Percentiles rank a stretch among this genome's conserved stretches.
Conservation (phyloP, 2,113 vertebrate genomes). For the Sinocyclocheilus rhinocerous region DNA sequence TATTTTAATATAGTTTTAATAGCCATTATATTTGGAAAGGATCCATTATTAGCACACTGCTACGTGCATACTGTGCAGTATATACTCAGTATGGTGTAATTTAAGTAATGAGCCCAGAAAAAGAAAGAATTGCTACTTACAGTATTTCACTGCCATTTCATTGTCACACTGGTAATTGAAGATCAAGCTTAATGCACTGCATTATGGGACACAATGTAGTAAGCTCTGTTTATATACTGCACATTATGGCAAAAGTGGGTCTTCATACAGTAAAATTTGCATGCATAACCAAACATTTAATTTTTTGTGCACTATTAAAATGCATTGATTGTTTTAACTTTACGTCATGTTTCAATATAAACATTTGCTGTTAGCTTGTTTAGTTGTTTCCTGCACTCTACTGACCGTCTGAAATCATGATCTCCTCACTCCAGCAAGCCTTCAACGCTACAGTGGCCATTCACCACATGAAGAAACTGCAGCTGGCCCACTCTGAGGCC, state of each 20-base stretch:
- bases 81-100: not conserved
- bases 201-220: not conserved
- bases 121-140: not conserved
- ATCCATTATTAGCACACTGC: not conserved
- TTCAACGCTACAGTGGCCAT: conserved; percentile 89
- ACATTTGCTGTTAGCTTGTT: not conserved
- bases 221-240: not conserved
- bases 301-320: not conserved
- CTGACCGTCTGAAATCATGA: not conserved
- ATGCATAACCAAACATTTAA: no score
- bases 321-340: not conserved
- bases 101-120: no score
- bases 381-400: not conserved
- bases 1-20: no score
- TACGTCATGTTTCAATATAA: not conserved
- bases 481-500: conserved; percentile 75
- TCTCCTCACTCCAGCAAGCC: conserved; percentile 81
- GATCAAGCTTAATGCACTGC: not conserved
- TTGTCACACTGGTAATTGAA: not conserved
- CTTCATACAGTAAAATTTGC: not conserved
- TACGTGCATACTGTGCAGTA: not conserved
- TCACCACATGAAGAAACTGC: conserved; percentile 93
- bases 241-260: no score
- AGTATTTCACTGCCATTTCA: not conserved
- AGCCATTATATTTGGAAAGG: not conserved